phyloP scores from a whole-genome alignment of 2,113 vertebrate species.

The Eublepharis macularius region DNA sequence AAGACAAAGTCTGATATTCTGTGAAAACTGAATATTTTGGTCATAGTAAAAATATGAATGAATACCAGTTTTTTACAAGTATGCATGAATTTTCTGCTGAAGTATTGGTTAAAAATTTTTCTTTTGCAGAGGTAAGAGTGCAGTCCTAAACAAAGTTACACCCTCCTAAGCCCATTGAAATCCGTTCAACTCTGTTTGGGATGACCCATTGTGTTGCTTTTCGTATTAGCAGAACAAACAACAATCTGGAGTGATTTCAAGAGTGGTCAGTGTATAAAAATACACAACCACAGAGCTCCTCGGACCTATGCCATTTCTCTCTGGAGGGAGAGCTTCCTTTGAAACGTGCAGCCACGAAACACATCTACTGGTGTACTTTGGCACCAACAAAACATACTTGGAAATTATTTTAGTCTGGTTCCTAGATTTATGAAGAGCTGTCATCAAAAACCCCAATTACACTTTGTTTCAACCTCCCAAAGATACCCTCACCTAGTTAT shows the following conservation, averaged over 20 bases:
- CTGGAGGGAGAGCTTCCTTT: neutral
- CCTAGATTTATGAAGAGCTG: neutral
- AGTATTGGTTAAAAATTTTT: slow-evolving; percentile 30
- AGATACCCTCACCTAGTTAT: neutral
- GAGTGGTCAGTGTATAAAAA: slow-evolving; percentile 43
- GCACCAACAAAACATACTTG: neutral
- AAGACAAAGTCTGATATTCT: neutral
- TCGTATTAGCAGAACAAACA: slow-evolving; percentile 54
- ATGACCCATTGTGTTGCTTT: slow-evolving; percentile 42
- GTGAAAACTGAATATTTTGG: slow-evolving; percentile 23
- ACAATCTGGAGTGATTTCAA: slow-evolving; percentile 56
- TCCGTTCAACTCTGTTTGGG: too few relatives aligned
- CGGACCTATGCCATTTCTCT: neutral
- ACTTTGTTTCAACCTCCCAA: neutral
- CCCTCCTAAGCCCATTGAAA: too few relatives aligned
- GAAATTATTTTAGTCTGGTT: neutral
- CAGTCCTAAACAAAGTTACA: too few relatives aligned
- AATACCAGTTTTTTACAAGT: slow-evolving; percentile 28
- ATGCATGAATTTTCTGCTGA: slow-evolving; percentile 23
- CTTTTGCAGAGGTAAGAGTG: too few relatives aligned
- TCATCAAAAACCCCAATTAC: neutral
- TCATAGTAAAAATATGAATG: slow-evolving; percentile 1
- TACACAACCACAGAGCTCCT: slow-evolving; percentile 3
- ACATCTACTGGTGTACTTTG: neutral
- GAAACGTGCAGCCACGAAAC: neutral